Conservation (phyloP, 2,797 vertebrate genomes). For the Tokudaia tokunoshimensis region DNA sequence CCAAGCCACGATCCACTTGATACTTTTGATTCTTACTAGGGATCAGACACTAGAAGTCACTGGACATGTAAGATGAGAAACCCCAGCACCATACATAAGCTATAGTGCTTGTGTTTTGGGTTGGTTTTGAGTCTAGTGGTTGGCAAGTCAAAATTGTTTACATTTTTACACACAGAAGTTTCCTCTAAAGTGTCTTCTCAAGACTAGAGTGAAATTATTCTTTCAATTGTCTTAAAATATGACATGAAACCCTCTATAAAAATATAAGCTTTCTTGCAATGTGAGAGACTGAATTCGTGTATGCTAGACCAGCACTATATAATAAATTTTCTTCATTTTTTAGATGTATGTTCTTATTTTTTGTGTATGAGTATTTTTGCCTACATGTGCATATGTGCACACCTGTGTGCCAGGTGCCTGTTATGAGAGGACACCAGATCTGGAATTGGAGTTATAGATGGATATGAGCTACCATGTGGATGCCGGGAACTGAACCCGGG, state of each 20-base stretch:
- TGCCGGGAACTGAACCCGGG: neutral
- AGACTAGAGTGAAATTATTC: conserved; percentile 25
- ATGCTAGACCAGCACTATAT: neutral
- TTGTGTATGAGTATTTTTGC: neutral
- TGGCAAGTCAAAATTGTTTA: neutral
- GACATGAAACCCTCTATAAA: neutral
- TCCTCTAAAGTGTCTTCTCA: conserved; percentile 5
- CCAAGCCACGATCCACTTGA: neutral
- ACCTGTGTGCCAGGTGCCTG: neutral
- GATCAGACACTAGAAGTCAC: neutral
- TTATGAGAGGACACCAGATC: neutral
- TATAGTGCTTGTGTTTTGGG: neutral
- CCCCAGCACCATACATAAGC: neutral
- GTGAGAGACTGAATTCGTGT: neutral
- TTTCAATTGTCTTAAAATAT: conserved; percentile 31
- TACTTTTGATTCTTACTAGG: neutral
- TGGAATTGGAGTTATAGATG: neutral
- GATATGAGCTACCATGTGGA: neutral
- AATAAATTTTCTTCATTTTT: neutral
- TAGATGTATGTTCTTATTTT: neutral
- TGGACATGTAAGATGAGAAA: neutral
- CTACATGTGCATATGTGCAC: neutral
- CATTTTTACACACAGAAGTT: conserved; percentile 2
- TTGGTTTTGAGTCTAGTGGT: neutral
- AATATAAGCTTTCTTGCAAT: neutral